Percentiles rank a stretch among this genome's conserved stretches.
These are phyloP conservation scores for Silvanus unidentatus DNA, from an alignment of 2,888 invertebrate genomes.

Conservation along the genomic window DNA sequence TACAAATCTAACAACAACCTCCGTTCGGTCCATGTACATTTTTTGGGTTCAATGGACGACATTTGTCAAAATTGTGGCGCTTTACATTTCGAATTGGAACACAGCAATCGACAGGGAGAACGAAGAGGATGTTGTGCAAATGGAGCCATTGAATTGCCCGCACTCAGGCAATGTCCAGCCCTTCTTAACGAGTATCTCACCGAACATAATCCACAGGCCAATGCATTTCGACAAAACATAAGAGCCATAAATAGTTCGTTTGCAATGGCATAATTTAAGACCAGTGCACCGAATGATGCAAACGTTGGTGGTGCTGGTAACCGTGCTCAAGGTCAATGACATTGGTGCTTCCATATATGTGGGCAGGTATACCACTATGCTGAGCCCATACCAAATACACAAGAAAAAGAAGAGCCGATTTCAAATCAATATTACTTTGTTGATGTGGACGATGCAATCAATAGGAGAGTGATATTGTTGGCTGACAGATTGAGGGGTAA, in stretches of 20 bases:
- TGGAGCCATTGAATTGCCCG: too few relatives aligned
- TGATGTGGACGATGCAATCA: conserved; percentile 11
- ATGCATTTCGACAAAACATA: neutral
- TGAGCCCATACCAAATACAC: conserved; percentile 4
- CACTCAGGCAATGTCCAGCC: too few relatives aligned
- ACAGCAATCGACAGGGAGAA: too few relatives aligned
- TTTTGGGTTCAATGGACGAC: too few relatives aligned
- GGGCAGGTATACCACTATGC: conserved; percentile 16
- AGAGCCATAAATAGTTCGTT: conserved; percentile 12
- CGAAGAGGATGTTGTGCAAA: too few relatives aligned
- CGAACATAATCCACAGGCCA: too few relatives aligned
- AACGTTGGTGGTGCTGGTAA: too few relatives aligned
- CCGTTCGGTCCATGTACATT: too few relatives aligned
- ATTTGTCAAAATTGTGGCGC: too few relatives aligned
- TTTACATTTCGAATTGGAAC: too few relatives aligned
- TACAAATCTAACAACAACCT: too few relatives aligned
- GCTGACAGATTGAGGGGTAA: conserved; percentile 1
- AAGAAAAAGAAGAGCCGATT: conserved; percentile 2
- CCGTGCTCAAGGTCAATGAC: conserved; percentile 5
- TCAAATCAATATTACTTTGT: conserved; percentile 16
- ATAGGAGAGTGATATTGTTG: neutral
- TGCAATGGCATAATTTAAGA: conserved; percentile 17
- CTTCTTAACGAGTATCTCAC: too few relatives aligned
- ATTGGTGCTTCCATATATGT: conserved; percentile 13
- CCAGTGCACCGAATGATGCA: conserved; percentile 4